A percentile compares a stretch with the other conserved stretches of the same genome.
Conservation (phyloP, 2,113 vertebrate species). For the Salvelinus sp. region DNA sequence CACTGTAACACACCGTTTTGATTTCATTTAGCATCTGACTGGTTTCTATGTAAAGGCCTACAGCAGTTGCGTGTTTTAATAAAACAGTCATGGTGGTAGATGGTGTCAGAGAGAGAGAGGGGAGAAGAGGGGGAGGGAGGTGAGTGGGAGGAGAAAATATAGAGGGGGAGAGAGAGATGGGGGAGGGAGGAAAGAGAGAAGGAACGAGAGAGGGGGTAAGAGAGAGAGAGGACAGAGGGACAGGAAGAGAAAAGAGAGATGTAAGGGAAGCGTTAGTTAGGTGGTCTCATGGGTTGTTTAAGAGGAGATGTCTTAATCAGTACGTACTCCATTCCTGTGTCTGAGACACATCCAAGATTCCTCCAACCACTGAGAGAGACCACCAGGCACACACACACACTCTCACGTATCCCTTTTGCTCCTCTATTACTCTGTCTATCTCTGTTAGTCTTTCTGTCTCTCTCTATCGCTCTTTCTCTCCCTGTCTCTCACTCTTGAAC, state of each 20-base stretch:
- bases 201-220: not conserved
- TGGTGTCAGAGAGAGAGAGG: not conserved
- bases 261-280: constrained; percentile 19
- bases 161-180: not conserved
- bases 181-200: not conserved
- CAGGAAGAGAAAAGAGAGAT: not conserved
- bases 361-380: constrained; percentile 58
- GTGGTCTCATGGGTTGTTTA: constrained; percentile 58
- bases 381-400: constrained; percentile 18
- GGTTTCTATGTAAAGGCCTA: not conserved
- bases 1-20: not conserved
- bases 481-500: not conserved
- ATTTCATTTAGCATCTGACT: not conserved
- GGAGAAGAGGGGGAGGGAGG: not conserved
- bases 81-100: not conserved
- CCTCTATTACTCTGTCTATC: constrained; percentile 11
- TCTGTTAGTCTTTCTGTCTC: not conserved
- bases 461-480: not conserved
- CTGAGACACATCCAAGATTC: constrained; percentile 58
- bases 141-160: not conserved
- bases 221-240: too few species aligned
- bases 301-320: constrained; percentile 59
- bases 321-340: constrained; percentile 48
- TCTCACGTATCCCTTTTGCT: constrained; percentile 6
- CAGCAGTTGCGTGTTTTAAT: not conserved